Evolutionary conservation across 2,113 vertebrate species (phyloP), one percentile per base, ranked within the genome.

Genomic region (Budorcas taxicolor): DNA sequence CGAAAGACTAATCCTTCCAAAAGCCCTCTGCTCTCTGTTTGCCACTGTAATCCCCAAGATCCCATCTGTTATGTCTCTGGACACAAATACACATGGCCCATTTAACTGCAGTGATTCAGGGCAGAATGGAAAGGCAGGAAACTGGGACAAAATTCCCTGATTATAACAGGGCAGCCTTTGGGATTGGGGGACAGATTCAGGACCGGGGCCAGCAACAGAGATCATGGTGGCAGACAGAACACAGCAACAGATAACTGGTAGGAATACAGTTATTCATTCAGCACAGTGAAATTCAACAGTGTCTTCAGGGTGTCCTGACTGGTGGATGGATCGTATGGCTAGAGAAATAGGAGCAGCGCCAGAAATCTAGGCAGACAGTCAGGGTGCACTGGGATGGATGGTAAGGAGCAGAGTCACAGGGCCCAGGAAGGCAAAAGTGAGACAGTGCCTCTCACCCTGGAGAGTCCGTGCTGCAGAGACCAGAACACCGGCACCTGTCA

Each of bases 21-120:
- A 97, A 86, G 86, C 93, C 81, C 92, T 87, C 74, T 92, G 96
- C 85, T 97, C 94, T 93, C 96, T 88, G 71, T 95, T 96, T 95
- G 91, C 92, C 76, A 91, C 91, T 95, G 57, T 97, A 98, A 97
- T 97, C 95, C 92, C 82, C 64, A 55, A 47, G 82, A 85, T 93
- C 95, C 98, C 97, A 96, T 98, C 97, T 98, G 97, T 96, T 97
- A 67, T 9, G 23, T 94, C 96, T 97, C 83, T 71, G 94, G 80
- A 95, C 93, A 93, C 97, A 96, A 85, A 96, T 83, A 55, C 89
- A 71, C 91, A 78, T 91, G 93, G 93, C 89, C 97, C 96, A 95
- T 91, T 98, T 97, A 96, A 85, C 86, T 85, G 86, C 58, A 71
- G n/a, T 45, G 89, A 95, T 91, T 93, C 52, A 4, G 76, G 86